Conservation (phyloP, 1,140 invertebrate genomes). For the Drosophila albomicans region DNA sequence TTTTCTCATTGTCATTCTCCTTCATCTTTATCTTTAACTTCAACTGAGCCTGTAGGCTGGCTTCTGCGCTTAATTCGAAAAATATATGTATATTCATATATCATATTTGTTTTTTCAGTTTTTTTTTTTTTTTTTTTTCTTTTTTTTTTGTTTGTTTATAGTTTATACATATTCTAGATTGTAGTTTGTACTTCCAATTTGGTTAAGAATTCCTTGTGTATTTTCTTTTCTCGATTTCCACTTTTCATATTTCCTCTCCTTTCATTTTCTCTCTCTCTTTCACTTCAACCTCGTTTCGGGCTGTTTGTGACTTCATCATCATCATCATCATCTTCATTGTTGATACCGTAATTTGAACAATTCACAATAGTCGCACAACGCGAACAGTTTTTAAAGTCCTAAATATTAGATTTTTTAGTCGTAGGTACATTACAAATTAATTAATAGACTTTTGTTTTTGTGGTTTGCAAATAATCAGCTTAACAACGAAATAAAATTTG, state of each 20-base stretch:
- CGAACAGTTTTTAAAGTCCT: slow-evolving; percentile 60
- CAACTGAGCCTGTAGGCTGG: slow-evolving; percentile 21
- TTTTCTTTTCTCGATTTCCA: slow-evolving; percentile 65
- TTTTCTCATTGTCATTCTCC: slow-evolving; percentile 7
- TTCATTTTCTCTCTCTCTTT: slow-evolving; percentile 29
- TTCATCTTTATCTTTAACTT: slow-evolving; percentile 14
- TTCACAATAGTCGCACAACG: slow-evolving; percentile 82
- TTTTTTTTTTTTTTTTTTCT: slow-evolving; percentile 23
- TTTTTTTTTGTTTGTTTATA: slow-evolving; percentile 47
- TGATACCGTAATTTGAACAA: slow-evolving; percentile 79
- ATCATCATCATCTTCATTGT: slow-evolving; percentile 33
- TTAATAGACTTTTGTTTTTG: slow-evolving; percentile 50
- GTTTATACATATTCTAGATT: slow-evolving; percentile 80
- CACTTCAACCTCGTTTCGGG: slow-evolving; percentile 39
- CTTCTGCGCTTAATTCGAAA: slow-evolving; percentile 57
- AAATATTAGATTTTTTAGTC: slow-evolving; percentile 67
- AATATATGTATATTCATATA: slow-evolving; percentile 51
- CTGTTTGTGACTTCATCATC: slow-evolving; percentile 61
- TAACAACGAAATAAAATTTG: slow-evolving; percentile 75
- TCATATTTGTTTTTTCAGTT: slow-evolving; percentile 15
- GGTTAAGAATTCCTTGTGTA: slow-evolving; percentile 83
- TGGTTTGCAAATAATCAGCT: slow-evolving; percentile 56
- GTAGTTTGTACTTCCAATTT: slow-evolving; percentile 84
- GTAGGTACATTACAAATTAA: slow-evolving; percentile 72
- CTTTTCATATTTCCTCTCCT: slow-evolving; percentile 30